Evolutionary conservation across 2,113 vertebrate species (phyloP).

Genomic region (Peromyscus leucopus): DNA sequence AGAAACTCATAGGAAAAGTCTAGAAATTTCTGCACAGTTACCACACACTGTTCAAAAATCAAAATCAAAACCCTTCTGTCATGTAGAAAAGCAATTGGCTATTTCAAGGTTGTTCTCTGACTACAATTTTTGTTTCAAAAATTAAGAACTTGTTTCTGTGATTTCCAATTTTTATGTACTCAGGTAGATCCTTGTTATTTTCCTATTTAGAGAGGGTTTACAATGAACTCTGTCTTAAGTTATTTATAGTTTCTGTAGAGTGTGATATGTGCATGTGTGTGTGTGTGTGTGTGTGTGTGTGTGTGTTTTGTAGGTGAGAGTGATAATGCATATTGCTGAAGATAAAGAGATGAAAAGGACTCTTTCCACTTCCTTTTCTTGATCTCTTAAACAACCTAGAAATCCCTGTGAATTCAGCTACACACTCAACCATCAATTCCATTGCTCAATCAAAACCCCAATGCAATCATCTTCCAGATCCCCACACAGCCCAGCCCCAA

Average conservation of each 20-base stretch:
- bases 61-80: not conserved
- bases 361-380: conserved; percentile 44
- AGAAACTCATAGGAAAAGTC: not conserved
- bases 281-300: not conserved
- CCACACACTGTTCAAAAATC: not conserved
- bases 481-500: not conserved
- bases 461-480: conserved; percentile 5
- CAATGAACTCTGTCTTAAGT: not conserved
- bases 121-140: not conserved
- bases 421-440: conserved; percentile 27
- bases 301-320: not conserved
- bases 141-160: not conserved
- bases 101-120: not conserved
- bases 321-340: not conserved
- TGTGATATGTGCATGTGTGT: not conserved
- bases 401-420: conserved; percentile 6
- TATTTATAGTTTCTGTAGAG: not conserved
- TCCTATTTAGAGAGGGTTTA: not conserved
- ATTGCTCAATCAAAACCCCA: conserved; percentile 45
- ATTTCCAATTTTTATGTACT: not conserved
- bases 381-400: conserved; percentile 44
- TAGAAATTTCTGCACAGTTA: not conserved
- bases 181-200: not conserved
- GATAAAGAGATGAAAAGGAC: not conserved
- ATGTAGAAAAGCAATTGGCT: not conserved